These are phyloP conservation scores for Callosobruchus maculatus DNA, from an alignment of 2,888 invertebrate genomes.

Conservation along the genomic window DNA sequence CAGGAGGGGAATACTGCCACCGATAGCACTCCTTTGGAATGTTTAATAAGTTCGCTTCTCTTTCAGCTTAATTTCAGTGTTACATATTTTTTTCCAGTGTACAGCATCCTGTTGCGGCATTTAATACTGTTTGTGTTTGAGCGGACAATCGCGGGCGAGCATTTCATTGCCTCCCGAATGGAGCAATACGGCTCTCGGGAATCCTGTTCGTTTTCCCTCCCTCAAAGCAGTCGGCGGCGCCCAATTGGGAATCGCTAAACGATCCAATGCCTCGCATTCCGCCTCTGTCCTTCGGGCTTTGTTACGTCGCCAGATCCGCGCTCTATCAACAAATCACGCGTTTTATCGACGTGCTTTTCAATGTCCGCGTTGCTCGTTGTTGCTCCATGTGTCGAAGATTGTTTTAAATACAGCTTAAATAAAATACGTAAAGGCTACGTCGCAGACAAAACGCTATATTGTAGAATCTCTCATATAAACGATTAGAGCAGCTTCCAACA, in stretches of 20 bases:
- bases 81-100: background rate
- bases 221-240: background rate
- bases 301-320: background rate
- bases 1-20: too few relatives aligned
- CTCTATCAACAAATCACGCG: background rate
- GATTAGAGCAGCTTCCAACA: too few relatives aligned
- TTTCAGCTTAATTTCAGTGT: too few relatives aligned
- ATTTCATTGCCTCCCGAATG: background rate
- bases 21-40: too few relatives aligned
- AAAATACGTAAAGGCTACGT: too few relatives aligned
- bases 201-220: background rate
- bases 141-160: background rate
- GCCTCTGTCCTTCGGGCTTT: background rate
- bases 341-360: too few relatives aligned
- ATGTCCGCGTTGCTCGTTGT: too few relatives aligned
- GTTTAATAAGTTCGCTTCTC: too few relatives aligned
- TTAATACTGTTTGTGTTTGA: background rate
- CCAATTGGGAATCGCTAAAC: background rate
- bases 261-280: background rate
- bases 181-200: background rate
- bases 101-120: background rate
- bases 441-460: too few relatives aligned
- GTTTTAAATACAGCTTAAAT: too few relatives aligned
- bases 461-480: too few relatives aligned
- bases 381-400: too few relatives aligned